phyloP scores from a whole-genome alignment of 2,797 vertebrate genomes.

The Danio jaintianensis region DNA sequence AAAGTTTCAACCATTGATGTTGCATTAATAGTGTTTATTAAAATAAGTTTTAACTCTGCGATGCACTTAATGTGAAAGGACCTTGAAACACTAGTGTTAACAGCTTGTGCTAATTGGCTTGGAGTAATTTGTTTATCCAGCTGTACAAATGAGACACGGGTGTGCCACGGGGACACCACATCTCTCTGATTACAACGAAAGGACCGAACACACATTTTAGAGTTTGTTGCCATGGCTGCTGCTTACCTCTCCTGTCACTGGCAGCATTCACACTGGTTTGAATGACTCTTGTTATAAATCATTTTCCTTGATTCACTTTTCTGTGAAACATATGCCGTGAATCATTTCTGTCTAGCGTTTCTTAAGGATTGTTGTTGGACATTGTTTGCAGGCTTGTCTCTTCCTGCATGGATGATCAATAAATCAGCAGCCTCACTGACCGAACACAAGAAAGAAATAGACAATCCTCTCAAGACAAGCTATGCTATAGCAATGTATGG shows the following conservation, averaged over 20 bases:
- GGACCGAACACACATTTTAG: background rate
- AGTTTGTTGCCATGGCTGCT: slow-evolving; percentile 21
- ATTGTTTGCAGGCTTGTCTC: slow-evolving; percentile 26
- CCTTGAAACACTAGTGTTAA: slow-evolving; percentile 37
- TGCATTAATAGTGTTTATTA: slow-evolving; percentile 25
- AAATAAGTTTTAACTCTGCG: background rate
- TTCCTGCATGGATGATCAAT: slow-evolving; percentile 32
- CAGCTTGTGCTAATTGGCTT: slow-evolving; percentile 48
- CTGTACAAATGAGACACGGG: slow-evolving; percentile 43
- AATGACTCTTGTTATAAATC: background rate
- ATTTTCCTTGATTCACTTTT: slow-evolving; percentile 6
- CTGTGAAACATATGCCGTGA: background rate
- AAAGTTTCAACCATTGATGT: background rate
- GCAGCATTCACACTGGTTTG: background rate
- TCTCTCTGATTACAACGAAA: slow-evolving; percentile 18
- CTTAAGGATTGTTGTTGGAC: background rate
- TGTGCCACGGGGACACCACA: slow-evolving; percentile 14
- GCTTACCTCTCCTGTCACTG: background rate
- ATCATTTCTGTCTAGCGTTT: background rate
- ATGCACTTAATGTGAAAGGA: slow-evolving; percentile 20
- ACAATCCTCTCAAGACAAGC: slow-evolving; percentile 17
- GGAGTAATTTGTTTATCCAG: slow-evolving; percentile 50
- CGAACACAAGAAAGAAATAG: background rate
- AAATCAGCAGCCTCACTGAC: background rate
- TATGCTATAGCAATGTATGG: background rate